These are phyloP conservation scores for Argyrosomus japonicus DNA, from an alignment of 2,113 vertebrate genomes.

Conservation along the genomic window DNA sequence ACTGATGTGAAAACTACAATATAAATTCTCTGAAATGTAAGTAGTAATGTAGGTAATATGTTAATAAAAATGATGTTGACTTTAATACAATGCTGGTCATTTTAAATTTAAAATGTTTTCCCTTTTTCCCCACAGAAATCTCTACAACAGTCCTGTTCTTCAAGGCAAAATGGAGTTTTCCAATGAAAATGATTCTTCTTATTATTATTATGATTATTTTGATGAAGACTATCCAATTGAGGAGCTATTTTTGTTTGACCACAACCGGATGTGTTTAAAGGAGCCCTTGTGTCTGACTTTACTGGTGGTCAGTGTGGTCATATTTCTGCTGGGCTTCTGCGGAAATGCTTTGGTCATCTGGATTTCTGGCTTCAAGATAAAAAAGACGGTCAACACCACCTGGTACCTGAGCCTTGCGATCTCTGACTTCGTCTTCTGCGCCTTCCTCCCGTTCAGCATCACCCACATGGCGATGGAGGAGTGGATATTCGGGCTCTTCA, in stretches of 20 bases:
- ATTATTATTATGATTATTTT: too few relatives aligned
- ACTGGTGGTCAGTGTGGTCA: constrained; percentile 80
- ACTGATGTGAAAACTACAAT: too few relatives aligned
- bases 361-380: constrained; percentile 91
- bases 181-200: fast-evolving
- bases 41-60: too few relatives aligned
- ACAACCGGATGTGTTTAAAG: constrained; percentile 40
- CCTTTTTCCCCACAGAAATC: constrained; percentile 37
- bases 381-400: constrained; percentile 90
- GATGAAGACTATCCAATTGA: too few relatives aligned
- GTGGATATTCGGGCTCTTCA: constrained; percentile 90
- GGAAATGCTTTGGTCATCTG: constrained; percentile 93
- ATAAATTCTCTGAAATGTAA: too few relatives aligned
- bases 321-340: constrained; percentile 89
- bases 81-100: background rate
- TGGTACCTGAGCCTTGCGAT: constrained; percentile 95
- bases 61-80: background rate
- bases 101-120: background rate
- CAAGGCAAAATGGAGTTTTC: constrained; percentile 51
- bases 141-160: background rate
- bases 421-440: constrained; percentile 93
- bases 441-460: constrained; percentile 89
- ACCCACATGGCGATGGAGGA: constrained; percentile 80
- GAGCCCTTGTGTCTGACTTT: constrained; percentile 62
- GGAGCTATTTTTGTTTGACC: background rate